A percentile compares a stretch with the other conserved stretches of the same genome.
Evolutionary conservation across 1,140 invertebrate genomes (phyloP).

Genomic region (Magallana angulata): DNA sequence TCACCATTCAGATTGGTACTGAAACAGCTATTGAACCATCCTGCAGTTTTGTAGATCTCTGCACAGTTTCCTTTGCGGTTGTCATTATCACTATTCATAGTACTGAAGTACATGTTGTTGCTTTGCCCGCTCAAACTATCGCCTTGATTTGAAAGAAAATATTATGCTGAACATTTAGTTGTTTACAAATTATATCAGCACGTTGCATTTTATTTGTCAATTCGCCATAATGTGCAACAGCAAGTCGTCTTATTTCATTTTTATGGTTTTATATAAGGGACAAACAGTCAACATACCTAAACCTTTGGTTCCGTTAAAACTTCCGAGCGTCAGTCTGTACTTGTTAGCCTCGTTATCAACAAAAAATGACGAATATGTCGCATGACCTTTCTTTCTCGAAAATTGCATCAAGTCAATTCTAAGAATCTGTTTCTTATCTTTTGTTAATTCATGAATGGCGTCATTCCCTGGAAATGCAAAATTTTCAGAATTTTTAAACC

Average conservation of each 20-base stretch:
- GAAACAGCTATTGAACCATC: background rate
- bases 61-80: background rate
- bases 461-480: background rate
- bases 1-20: background rate
- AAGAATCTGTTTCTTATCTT: slow-evolving; percentile 5
- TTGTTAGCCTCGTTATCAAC: background rate
- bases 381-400: background rate
- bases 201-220: too few species aligned
- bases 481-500: background rate
- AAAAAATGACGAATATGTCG: background rate
- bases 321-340: background rate
- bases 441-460: background rate
- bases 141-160: background rate
- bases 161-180: too few species aligned
- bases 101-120: background rate
- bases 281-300: background rate
- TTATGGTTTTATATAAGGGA: too few species aligned
- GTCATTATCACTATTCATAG: background rate
- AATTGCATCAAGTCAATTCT: background rate
- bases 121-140: background rate
- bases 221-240: too few species aligned
- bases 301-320: background rate
- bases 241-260: too few species aligned
- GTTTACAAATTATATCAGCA: too few species aligned
- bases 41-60: background rate